Evolutionary conservation across 2,797 vertebrate species (phyloP).

Genomic region (Monodelphis domestica): DNA sequence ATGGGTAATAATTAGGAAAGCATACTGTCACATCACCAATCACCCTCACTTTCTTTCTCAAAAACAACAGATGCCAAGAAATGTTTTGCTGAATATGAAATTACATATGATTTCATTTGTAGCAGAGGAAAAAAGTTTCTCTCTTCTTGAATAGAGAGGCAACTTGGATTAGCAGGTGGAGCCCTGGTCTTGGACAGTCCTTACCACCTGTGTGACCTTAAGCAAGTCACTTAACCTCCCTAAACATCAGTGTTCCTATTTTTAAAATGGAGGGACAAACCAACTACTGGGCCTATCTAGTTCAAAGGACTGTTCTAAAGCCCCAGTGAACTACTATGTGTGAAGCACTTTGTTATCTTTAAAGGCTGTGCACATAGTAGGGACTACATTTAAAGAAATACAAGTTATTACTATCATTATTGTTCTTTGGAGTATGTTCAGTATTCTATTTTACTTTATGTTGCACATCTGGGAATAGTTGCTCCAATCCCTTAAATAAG

Average conservation of each 20-base stretch:
- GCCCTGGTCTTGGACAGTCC: background rate
- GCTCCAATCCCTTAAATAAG: background rate
- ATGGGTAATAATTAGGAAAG: background rate
- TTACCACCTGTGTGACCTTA: background rate
- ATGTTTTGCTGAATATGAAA: background rate
- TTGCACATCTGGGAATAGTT: background rate
- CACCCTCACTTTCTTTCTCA: background rate
- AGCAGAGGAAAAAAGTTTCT: background rate
- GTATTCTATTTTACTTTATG: background rate
- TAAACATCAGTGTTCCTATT: background rate
- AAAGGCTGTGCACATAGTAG: background rate
- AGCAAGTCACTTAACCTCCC: background rate
- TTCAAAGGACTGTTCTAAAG: background rate
- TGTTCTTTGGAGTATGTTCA: background rate
- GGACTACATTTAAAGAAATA: background rate
- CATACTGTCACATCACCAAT: background rate
- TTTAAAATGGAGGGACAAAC: background rate
- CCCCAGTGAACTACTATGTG: background rate
- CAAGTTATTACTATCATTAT: background rate
- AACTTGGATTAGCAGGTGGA: background rate
- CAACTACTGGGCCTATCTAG: background rate
- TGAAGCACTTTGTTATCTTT: background rate
- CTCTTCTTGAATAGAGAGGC: background rate
- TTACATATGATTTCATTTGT: background rate
- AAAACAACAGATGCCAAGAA: constrained; percentile 2